Evolutionary conservation across 1,140 invertebrate species (phyloP).

Genomic region (Formica selysi): DNA sequence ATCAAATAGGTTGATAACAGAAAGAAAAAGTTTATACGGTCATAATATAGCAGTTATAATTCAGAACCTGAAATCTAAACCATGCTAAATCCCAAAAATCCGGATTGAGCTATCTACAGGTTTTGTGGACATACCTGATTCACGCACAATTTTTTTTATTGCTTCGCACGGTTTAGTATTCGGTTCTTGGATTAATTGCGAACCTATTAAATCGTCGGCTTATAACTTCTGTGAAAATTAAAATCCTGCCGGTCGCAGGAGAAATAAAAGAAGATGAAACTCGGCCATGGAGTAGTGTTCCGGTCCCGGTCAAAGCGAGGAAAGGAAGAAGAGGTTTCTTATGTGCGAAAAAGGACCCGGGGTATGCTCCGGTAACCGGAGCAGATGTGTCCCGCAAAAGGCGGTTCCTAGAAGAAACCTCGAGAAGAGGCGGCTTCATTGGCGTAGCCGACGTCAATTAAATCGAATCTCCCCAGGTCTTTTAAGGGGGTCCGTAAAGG

Average conservation of each 20-base stretch:
- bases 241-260: background rate
- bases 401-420: slow-evolving; percentile 70
- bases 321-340: slow-evolving; percentile 36
- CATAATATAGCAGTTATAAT: slow-evolving; percentile 12
- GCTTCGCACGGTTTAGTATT: slow-evolving; percentile 5
- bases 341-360: slow-evolving; percentile 64
- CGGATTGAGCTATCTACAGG: slow-evolving; percentile 20
- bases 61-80: slow-evolving; percentile 15
- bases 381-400: slow-evolving; percentile 72
- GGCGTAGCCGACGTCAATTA: slow-evolving; percentile 60
- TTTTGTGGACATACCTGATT: background rate
- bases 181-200: slow-evolving; percentile 30
- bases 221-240: slow-evolving; percentile 33
- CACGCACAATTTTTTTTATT: slow-evolving; percentile 5
- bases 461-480: slow-evolving; percentile 27
- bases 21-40: background rate
- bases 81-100: background rate
- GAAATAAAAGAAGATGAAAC: slow-evolving; percentile 7
- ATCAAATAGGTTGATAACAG: slow-evolving; percentile 48
- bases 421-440: slow-evolving; percentile 47
- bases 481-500: background rate
- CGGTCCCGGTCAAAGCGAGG: slow-evolving; percentile 23
- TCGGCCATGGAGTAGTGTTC: slow-evolving; percentile 9
- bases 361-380: slow-evolving; percentile 70
- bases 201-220: slow-evolving; percentile 35